These are phyloP conservation scores for Catalaphyllia jardinei DNA, from an alignment of 64 coral and sea anemone species.

Conservation along the genomic window DNA sequence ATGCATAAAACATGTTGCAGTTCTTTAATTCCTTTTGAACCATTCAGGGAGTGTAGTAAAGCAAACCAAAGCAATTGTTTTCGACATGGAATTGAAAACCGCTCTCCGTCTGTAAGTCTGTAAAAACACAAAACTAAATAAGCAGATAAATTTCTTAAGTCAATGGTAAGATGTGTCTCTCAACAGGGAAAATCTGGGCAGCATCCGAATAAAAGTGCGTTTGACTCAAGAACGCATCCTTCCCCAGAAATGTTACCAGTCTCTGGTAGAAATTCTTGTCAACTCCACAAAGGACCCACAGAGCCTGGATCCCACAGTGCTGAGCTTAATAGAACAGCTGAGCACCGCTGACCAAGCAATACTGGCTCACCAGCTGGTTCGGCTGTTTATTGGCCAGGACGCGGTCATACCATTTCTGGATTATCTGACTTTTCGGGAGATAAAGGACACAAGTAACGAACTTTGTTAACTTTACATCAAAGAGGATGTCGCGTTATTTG, in stretches of 20 bases:
- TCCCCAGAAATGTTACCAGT: conserved; percentile 69
- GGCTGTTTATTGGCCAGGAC: conserved; percentile 79
- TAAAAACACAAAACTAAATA: not conserved
- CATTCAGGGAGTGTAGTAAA: too few species aligned
- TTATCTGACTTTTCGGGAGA: conserved; percentile 66
- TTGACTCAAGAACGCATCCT: conserved; percentile 84
- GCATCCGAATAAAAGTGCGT: conserved; percentile 85
- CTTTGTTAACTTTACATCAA: too few species aligned
- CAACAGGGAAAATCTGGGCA: conserved; percentile 87
- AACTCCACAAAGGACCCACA: conserved; percentile 45
- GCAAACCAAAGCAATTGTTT: too few species aligned
- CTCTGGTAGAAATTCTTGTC: conserved; percentile 71
- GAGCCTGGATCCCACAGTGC: not conserved
- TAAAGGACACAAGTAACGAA: conserved; percentile 68
- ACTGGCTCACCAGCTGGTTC: conserved; percentile 80
- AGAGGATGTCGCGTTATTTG: too few species aligned
- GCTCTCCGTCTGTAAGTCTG: not conserved
- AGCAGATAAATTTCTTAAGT: not conserved
- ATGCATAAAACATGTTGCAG: too few species aligned
- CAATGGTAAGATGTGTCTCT: not conserved
- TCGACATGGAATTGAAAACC: too few species aligned
- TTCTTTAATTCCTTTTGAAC: too few species aligned
- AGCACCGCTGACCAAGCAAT: conserved; percentile 65
- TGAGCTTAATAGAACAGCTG: conserved; percentile 83
- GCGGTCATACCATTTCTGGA: conserved; percentile 72